Evolutionary conservation across 2,888 invertebrate genomes (phyloP).

Genomic region (Heteromurus nitidus): DNA sequence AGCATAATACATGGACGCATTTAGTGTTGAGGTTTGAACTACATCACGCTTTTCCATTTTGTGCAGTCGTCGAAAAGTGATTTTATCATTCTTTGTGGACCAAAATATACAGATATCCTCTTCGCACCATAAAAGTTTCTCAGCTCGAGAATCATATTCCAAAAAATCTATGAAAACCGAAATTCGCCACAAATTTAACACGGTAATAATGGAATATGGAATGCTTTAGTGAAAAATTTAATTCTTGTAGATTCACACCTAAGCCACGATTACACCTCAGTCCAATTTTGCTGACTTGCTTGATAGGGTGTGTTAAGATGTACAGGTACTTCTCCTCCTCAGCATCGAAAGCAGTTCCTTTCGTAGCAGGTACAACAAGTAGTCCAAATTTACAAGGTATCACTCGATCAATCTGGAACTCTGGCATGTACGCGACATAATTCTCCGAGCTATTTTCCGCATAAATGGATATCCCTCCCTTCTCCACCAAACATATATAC

Average conservation of each 20-base stretch:
- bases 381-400: slow-evolving; percentile 67
- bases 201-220: neutral
- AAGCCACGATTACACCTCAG: slow-evolving; percentile 54
- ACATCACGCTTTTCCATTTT: slow-evolving; percentile 67
- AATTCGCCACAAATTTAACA: slow-evolving; percentile 6
- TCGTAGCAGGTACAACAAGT: slow-evolving; percentile 66
- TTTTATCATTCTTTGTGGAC: slow-evolving; percentile 69
- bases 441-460: slow-evolving; percentile 69
- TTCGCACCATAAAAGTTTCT: slow-evolving; percentile 69
- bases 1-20: slow-evolving; percentile 65
- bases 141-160: slow-evolving; percentile 67
- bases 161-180: slow-evolving; percentile 58
- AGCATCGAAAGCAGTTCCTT: slow-evolving; percentile 22
- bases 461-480: slow-evolving; percentile 72
- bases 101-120: slow-evolving; percentile 72
- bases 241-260: slow-evolving; percentile 45
- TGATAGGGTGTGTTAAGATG: slow-evolving; percentile 71
- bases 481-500: slow-evolving; percentile 71
- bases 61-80: slow-evolving; percentile 67
- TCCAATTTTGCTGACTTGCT: slow-evolving; percentile 72
- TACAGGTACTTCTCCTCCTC: slow-evolving; percentile 66
- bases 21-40: slow-evolving; percentile 64
- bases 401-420: slow-evolving; percentile 71
- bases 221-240: neutral
- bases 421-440: slow-evolving; percentile 71